Conservation (phyloP, 1,140 invertebrate species). For the Drosophila yakuba region DNA sequence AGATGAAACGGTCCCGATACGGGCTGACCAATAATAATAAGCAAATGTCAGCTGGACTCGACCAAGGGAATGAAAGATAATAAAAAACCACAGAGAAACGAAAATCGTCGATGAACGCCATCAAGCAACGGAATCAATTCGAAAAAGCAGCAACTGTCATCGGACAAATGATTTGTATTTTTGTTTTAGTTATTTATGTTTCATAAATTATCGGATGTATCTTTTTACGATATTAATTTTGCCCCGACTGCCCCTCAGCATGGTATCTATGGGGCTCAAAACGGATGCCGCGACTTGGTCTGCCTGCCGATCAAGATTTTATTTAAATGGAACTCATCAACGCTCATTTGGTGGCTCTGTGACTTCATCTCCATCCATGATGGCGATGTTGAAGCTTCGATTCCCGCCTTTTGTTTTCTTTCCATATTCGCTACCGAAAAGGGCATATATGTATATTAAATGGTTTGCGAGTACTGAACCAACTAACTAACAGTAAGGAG, state of each 20-base stretch:
- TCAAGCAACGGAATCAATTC: conserved; percentile 61
- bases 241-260: conserved; percentile 18
- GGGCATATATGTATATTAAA: conserved; percentile 1
- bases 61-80: conserved; percentile 25
- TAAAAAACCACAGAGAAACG: conserved; percentile 18
- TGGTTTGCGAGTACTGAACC: too few relatives aligned
- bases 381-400: conserved; percentile 60
- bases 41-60: conserved; percentile 48
- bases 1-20: conserved; percentile 49
- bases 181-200: conserved; percentile 83
- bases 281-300: conserved; percentile 55
- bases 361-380: conserved; percentile 21
- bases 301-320: conserved; percentile 77
- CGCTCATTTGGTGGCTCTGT: conserved; percentile 70
- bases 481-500: too few relatives aligned
- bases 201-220: conserved; percentile 84
- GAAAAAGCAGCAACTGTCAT: conserved; percentile 57
- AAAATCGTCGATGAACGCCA: conserved; percentile 51
- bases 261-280: conserved; percentile 23
- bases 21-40: conserved; percentile 45
- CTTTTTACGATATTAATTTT: conserved; percentile 73
- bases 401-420: conserved; percentile 41
- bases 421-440: not conserved
- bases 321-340: conserved; percentile 84
- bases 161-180: conserved; percentile 84